Base-by-base conservation (phyloP, 2,113 vertebrate genomes). In the Genyomyrus donnyi region DNA sequence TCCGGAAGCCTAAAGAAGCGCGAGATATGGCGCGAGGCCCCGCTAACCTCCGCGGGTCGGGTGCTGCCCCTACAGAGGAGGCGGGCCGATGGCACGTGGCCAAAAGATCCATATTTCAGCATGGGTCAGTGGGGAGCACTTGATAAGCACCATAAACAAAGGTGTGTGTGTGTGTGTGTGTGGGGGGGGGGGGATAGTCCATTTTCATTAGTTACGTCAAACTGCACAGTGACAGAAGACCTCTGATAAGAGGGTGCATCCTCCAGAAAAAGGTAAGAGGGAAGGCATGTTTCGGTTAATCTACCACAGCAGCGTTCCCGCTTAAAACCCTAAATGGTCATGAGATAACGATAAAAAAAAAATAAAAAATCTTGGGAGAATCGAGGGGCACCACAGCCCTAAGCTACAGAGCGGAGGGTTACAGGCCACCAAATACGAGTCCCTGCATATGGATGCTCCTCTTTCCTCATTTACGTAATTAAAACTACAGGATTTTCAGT, bases 261-360 rank as follows among this genome's bases (percentile, higher is more conserved):
- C 70, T 88, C 27, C 45, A 45, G n/a, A 87, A 90, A 88, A 42
- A 48, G 45, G 85, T 49, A 46, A 80, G 42, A 31, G 70, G 19
- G 27, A 11, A 45, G 8, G 31, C 10, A 27, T 1, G 94, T 93
- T 94, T 93, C 91, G 89, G 91, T 89, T 53, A 88, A 88, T 91
- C 53, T 31, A 17, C 91, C 88, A 6, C 88, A 88, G 74, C n/a
- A 46, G 6, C 10, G 5, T 35, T 53, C 62, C 85, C 24, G 19
- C 13, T 35, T 84, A 84, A 46, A 84, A 15, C 4, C 35, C 35
- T 7, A 50, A 50, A 10, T 35, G 3, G 15, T 39, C 27, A 56
- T 50, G 8, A 52, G 48, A 4, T n/a, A 24, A 42, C 13, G 4
- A 77, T 42, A 7, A 77, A 31, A 27, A 27, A 11, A 4, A 56